Conservation (phyloP, 2,888 invertebrate species). For the Diplolepis rosae region DNA sequence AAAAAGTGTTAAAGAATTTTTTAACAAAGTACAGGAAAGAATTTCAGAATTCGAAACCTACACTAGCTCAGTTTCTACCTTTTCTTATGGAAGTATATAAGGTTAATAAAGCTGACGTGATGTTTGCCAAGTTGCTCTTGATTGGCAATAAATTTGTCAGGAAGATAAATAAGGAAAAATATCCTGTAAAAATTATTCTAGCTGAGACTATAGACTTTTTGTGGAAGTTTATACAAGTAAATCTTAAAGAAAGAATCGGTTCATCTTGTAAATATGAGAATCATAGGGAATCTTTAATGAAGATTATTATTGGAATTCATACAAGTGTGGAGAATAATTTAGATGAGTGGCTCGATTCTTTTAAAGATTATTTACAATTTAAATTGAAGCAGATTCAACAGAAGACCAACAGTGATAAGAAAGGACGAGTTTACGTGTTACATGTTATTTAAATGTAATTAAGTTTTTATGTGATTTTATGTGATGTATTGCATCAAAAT, state of each 20-base stretch:
- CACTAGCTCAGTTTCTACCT: neutral
- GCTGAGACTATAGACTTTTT: slow-evolving; percentile 36
- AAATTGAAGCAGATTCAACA: neutral
- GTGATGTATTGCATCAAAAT: neutral
- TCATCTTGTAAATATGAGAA: slow-evolving; percentile 4
- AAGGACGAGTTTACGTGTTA: neutral
- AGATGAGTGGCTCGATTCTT: slow-evolving; percentile 36
- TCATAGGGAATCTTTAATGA: slow-evolving; percentile 17
- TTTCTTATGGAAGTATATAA: neutral
- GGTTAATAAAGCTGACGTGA: slow-evolving; percentile 1
- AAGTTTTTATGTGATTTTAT: too few species aligned
- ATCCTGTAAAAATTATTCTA: slow-evolving; percentile 9
- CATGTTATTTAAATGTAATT: slow-evolving; percentile 1
- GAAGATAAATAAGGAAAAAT: neutral
- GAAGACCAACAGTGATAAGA: neutral
- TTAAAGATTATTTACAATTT: slow-evolving; percentile 37
- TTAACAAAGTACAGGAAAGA: neutral
- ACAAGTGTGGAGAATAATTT: slow-evolving; percentile 12
- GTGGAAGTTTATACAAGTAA: slow-evolving; percentile 40
- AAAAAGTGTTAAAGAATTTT: slow-evolving; percentile 8
- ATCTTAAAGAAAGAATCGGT: neutral
- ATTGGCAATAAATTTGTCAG: neutral
- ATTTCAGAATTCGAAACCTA: neutral
- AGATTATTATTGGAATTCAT: slow-evolving; percentile 23
- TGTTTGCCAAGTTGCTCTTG: neutral